phyloP scores from a whole-genome alignment of 2,113 vertebrate species.

The Melanerpes formicivorus region DNA sequence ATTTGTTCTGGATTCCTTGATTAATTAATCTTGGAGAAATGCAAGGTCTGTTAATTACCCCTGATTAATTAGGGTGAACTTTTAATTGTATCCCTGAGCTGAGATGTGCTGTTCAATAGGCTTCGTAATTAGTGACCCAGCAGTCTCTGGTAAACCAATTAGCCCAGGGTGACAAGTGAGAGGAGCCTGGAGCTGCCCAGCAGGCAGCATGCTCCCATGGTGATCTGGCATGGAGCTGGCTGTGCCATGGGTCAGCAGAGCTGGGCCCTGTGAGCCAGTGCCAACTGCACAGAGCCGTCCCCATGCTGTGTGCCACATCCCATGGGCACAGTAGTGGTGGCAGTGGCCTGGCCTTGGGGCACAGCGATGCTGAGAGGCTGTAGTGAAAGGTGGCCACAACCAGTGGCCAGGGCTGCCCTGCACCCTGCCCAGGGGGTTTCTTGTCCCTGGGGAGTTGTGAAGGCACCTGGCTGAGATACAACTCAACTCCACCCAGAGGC shows the following conservation, averaged over 20 bases:
- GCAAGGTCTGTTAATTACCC: slow-evolving; percentile 81
- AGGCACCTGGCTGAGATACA: not conserved
- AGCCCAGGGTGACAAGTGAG: slow-evolving; percentile 54
- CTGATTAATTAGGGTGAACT: slow-evolving; percentile 84
- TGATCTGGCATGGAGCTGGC: rapidly evolving
- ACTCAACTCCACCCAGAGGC: not conserved
- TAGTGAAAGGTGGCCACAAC: not conserved
- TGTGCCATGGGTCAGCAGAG: rapidly evolving
- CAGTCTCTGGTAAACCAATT: slow-evolving; percentile 80
- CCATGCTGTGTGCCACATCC: not conserved
- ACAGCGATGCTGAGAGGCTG: rapidly evolving
- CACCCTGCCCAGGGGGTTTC: not conserved
- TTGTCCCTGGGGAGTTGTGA: not conserved
- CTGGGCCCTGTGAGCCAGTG: rapidly evolving
- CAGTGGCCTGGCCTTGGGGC: not conserved
- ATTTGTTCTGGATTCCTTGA: slow-evolving; percentile 74
- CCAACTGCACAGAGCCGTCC: not conserved
- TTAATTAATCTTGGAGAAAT: slow-evolving; percentile 79
- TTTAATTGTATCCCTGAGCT: slow-evolving; percentile 82
- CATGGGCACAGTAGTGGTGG: rapidly evolving
- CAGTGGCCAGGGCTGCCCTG: not conserved
- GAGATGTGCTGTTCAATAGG: slow-evolving; percentile 74
- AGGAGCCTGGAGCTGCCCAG: not conserved
- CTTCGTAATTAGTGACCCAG: slow-evolving; percentile 76
- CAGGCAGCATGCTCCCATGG: not conserved